phyloP scores from a whole-genome alignment of 2,888 invertebrate genomes.

The Habroteleia sp. region DNA sequence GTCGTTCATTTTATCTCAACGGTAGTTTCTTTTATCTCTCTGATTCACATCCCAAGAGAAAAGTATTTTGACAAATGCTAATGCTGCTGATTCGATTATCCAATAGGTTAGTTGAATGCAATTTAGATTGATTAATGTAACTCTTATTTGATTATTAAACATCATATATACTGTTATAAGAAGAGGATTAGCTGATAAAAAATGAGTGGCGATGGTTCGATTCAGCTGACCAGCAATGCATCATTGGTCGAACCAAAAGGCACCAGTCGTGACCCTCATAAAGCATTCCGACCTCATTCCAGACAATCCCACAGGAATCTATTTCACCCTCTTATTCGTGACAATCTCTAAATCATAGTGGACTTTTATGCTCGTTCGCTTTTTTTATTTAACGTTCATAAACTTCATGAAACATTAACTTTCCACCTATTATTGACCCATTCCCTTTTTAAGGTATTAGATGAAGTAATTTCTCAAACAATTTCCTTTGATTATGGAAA shows the following conservation, averaged over 20 bases:
- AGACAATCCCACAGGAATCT: slow-evolving; percentile 76
- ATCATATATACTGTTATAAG: slow-evolving; percentile 25
- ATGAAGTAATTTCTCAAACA: neutral
- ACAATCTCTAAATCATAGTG: slow-evolving; percentile 66
- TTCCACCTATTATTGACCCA: slow-evolving; percentile 26
- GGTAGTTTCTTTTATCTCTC: slow-evolving; percentile 27
- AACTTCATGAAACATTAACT: slow-evolving; percentile 55
- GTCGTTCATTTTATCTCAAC: slow-evolving; percentile 12
- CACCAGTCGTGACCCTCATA: slow-evolving; percentile 76
- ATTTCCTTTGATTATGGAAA: too few relatives aligned
- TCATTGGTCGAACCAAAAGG: slow-evolving; percentile 73
- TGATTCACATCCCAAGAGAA: slow-evolving; percentile 18
- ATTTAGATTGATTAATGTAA: slow-evolving; percentile 34
- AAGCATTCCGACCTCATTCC: slow-evolving; percentile 77
- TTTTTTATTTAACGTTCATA: slow-evolving; percentile 57
- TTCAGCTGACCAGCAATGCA: slow-evolving; percentile 74
- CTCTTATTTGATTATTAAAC: slow-evolving; percentile 36
- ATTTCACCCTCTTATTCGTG: slow-evolving; percentile 67
- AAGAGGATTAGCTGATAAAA: slow-evolving; percentile 63
- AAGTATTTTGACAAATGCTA: slow-evolving; percentile 18
- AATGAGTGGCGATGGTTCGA: slow-evolving; percentile 67
- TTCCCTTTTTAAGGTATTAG: slow-evolving; percentile 20
- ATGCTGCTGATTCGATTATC: neutral
- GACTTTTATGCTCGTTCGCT: slow-evolving; percentile 55
- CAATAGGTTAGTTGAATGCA: neutral